Conservation (phyloP, 2,888 invertebrate genomes). For the Muschampia plurimacula region DNA sequence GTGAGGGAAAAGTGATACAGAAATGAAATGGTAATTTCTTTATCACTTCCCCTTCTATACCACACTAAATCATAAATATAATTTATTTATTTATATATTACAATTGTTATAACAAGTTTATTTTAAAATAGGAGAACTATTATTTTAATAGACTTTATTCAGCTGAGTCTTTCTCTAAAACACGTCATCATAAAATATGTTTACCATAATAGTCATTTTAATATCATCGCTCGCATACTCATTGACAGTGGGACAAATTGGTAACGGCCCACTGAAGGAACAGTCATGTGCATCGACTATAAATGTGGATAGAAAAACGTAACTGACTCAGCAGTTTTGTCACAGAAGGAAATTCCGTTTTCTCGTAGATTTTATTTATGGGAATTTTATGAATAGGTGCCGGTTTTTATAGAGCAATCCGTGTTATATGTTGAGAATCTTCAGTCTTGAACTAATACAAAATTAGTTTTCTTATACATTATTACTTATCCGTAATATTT, state of each 20-base stretch:
- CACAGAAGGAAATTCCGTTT: slow-evolving; percentile 31
- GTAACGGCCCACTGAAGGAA: slow-evolving; percentile 61
- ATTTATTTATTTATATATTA: no score
- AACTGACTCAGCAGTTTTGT: slow-evolving; percentile 30
- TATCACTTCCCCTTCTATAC: no score
- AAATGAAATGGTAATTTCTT: no score
- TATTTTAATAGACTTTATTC: no score
- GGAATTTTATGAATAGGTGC: slow-evolving; percentile 26
- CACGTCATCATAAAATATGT: not conserved
- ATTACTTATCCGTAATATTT: no score
- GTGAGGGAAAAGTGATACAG: no score
- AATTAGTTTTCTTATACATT: not conserved
- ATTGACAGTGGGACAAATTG: not conserved
- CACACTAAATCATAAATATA: no score
- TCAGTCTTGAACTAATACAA: not conserved
- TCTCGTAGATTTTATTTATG: slow-evolving; percentile 30
- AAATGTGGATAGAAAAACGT: slow-evolving; percentile 56
- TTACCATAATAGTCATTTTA: not conserved
- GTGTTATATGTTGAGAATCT: not conserved
- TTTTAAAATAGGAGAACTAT: no score
- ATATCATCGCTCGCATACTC: not conserved
- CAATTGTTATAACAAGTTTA: no score
- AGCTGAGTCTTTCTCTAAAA: no score
- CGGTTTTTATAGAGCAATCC: slow-evolving; percentile 12
- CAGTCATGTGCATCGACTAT: slow-evolving; percentile 61